Evolutionary conservation across 2,888 invertebrate species (phyloP).

Genomic region (Cheilosia grossa): DNA sequence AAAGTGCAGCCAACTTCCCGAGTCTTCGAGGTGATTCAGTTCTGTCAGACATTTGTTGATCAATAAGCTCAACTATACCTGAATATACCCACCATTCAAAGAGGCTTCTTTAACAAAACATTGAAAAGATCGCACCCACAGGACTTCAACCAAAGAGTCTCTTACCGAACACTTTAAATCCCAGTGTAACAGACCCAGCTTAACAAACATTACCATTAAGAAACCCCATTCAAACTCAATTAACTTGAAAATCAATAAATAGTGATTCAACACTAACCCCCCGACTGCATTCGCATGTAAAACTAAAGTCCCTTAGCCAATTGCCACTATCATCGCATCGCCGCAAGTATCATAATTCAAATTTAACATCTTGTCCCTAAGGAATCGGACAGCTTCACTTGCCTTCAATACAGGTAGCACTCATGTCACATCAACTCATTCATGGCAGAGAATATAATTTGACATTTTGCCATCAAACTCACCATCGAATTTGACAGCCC

Average conservation of each 20-base stretch:
- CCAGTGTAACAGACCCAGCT: no score
- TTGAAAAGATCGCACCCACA: no score
- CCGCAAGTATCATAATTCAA: slow-evolving; percentile 40
- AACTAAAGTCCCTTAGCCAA: neutral
- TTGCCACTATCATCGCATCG: slow-evolving; percentile 37
- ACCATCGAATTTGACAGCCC: slow-evolving; percentile 34
- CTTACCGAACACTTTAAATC: no score
- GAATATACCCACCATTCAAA: no score
- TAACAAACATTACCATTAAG: no score
- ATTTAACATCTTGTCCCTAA: slow-evolving; percentile 41
- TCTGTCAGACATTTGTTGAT: no score
- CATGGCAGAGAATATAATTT: slow-evolving; percentile 25
- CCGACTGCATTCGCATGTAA: neutral
- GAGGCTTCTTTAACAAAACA: no score
- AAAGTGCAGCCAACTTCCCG: no score
- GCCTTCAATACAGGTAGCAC: slow-evolving; percentile 47
- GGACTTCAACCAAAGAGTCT: no score
- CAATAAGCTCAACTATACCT: no score
- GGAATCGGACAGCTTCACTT: slow-evolving; percentile 41
- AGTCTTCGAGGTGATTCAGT: no score
- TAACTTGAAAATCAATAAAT: neutral
- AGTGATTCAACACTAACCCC: neutral
- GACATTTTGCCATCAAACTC: slow-evolving; percentile 52
- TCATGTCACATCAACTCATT: slow-evolving; percentile 37
- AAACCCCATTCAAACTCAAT: neutral